Percentiles rank a stretch among this genome's conserved stretches.
phyloP scores from a whole-genome alignment of 2,888 invertebrate genomes.

The Megamerina dolium region DNA sequence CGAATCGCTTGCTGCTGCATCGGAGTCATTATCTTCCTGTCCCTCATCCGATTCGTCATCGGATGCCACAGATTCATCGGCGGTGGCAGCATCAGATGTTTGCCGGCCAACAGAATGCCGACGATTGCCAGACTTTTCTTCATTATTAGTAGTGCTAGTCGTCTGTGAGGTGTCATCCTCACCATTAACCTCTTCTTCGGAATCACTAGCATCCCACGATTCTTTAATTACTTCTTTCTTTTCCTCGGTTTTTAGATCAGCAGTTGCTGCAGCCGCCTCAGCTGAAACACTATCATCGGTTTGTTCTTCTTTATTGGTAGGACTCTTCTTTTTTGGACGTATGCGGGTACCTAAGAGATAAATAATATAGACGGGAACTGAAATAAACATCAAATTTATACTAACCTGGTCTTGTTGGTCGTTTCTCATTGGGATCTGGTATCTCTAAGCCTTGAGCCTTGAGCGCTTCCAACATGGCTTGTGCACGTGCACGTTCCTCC shows the following conservation, averaged over 20 bases:
- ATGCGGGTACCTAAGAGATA: conserved; percentile 70
- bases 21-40: conserved; percentile 28
- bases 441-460: conserved; percentile 84
- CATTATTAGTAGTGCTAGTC: conserved; percentile 40
- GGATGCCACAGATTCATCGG: conserved; percentile 18
- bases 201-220: conserved; percentile 76
- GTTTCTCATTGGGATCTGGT: conserved; percentile 62
- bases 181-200: conserved; percentile 37
- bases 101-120: conserved; percentile 18
- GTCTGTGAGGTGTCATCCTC: conserved; percentile 51
- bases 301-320: conserved; percentile 45
- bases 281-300: conserved; percentile 33
- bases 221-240: conserved; percentile 59
- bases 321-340: conserved; percentile 63
- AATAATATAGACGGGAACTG: background rate
- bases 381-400: background rate
- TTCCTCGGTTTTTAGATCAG: conserved; percentile 22
- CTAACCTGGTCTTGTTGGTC: conserved; percentile 54
- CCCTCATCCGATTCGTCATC: conserved; percentile 51
- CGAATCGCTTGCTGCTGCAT: conserved; percentile 28
- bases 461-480: conserved; percentile 80
- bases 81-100: conserved; percentile 15
- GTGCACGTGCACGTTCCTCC: conserved; percentile 80
- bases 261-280: conserved; percentile 38
- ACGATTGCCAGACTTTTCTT: conserved; percentile 28